A percentile compares a stretch with the other conserved stretches of the same genome.
Conservation (phyloP, 2,797 vertebrate genomes). For the Protonibea diacanthus region DNA sequence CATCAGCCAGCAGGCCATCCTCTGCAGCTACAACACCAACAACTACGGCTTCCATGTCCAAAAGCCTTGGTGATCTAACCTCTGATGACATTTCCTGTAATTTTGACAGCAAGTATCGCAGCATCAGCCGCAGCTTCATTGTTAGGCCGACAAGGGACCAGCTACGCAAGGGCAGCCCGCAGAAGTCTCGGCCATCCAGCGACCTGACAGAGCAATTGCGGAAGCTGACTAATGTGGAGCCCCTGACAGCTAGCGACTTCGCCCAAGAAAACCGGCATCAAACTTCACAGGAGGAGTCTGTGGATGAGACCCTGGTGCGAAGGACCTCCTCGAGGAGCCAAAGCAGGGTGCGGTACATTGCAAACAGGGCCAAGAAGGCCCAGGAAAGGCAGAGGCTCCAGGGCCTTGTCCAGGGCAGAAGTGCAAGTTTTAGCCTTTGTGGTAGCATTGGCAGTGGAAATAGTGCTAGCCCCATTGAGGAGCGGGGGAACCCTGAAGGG, state of each 20-base stretch:
- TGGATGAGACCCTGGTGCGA: constrained; percentile 82
- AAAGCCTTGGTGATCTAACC: constrained; percentile 95
- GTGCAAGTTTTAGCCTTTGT: constrained; percentile 54
- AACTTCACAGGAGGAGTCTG: constrained; percentile 55
- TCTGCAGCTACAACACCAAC: constrained; percentile 8
- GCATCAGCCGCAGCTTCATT: constrained; percentile 90
- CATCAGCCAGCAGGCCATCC: constrained; percentile 72
- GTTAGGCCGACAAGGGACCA: constrained; percentile 76
- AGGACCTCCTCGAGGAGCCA: constrained; percentile 94
- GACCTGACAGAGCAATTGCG: constrained; percentile 90
- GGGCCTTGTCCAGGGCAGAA: constrained; percentile 73
- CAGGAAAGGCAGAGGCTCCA: constrained; percentile 92
- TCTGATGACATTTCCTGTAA: constrained; percentile 92
- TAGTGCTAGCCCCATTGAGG: constrained; percentile 86
- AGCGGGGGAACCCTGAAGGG: constrained; percentile 93
- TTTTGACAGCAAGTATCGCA: constrained; percentile 90
- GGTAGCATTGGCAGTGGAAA: constrained; percentile 43
- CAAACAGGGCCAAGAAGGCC: constrained; percentile 92
- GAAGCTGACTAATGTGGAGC: constrained; percentile 88
- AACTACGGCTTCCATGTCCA: constrained; percentile 87
- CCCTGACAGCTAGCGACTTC: constrained; percentile 81
- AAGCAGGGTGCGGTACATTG: constrained; percentile 94
- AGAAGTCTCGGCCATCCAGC: constrained; percentile 45
- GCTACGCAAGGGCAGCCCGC: constrained; percentile 59
- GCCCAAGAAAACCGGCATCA: constrained; percentile 8